Percentiles rank a stretch among this genome's conserved stretches.
Evolutionary conservation across 2,113 vertebrate species (phyloP).

Genomic region (Rattus norvegicus): GRCr8 NC_086023.1:131454001-131454500

Average conservation of each 20-base stretch:
- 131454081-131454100: conserved; percentile 98
- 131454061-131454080: conserved; percentile 98
- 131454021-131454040: conserved; percentile 96
- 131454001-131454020: conserved; percentile 94
- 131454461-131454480: conserved; percentile 85
- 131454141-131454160: conserved; percentile 87
- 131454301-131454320: conserved; percentile 96
- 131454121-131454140: conserved; percentile 90
- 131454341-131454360: conserved; percentile 99
- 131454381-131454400: conserved; percentile 92
- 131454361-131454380: conserved; percentile 93
- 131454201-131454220: conserved; percentile 96
- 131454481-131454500: conserved; percentile 83
- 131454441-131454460: conserved; percentile 88
- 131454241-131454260: conserved; percentile 98
- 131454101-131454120: conserved; percentile 94
- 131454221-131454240: conserved; percentile 95
- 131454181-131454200: conserved; percentile 91
- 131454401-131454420: conserved; percentile 96
- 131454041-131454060: conserved; percentile 99
- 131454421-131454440: conserved; percentile 87
- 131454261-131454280: conserved; percentile 94
- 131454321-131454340: conserved; percentile 92
- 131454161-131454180: conserved; percentile 92
- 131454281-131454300: conserved; percentile 93